phyloP scores from a whole-genome alignment of 2,113 vertebrate species.

The Lethenteron camtschaticum region DNA sequence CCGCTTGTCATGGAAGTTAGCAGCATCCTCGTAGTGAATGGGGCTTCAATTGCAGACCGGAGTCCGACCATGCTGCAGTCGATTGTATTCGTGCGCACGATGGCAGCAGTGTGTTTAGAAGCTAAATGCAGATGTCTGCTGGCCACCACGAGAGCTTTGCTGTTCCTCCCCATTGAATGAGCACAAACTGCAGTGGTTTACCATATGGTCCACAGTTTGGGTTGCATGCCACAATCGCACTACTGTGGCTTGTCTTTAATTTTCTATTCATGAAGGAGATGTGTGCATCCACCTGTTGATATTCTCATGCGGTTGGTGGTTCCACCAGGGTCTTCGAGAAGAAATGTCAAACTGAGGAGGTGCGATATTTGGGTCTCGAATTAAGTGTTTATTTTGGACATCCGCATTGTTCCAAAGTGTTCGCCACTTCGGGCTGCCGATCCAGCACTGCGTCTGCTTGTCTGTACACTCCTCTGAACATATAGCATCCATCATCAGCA shows the following conservation, averaged over 20 bases:
- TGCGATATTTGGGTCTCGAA: too few species aligned
- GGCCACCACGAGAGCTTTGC: not conserved
- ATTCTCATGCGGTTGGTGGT: too few species aligned
- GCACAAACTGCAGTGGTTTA: too few species aligned
- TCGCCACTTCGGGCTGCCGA: conserved; percentile 1
- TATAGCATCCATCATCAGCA: not conserved
- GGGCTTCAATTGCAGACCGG: too few species aligned
- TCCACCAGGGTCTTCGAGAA: too few species aligned
- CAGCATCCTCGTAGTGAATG: not conserved
- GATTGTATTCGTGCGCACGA: not conserved
- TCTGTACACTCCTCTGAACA: not conserved
- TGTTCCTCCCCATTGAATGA: not conserved
- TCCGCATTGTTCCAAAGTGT: not conserved
- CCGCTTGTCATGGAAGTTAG: not conserved
- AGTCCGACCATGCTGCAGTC: not conserved
- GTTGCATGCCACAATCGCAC: too few species aligned
- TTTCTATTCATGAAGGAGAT: too few species aligned
- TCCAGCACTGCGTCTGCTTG: not conserved
- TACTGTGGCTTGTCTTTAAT: too few species aligned
- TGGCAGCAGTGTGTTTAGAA: not conserved
- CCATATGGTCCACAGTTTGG: too few species aligned
- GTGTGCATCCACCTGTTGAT: too few species aligned
- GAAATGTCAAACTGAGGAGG: too few species aligned
- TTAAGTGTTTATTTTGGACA: not conserved
- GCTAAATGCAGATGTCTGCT: not conserved